Evolutionary conservation across 64 coral and sea anemone genomes (phyloP).

Genomic region (Montipora efflorescens): DNA sequence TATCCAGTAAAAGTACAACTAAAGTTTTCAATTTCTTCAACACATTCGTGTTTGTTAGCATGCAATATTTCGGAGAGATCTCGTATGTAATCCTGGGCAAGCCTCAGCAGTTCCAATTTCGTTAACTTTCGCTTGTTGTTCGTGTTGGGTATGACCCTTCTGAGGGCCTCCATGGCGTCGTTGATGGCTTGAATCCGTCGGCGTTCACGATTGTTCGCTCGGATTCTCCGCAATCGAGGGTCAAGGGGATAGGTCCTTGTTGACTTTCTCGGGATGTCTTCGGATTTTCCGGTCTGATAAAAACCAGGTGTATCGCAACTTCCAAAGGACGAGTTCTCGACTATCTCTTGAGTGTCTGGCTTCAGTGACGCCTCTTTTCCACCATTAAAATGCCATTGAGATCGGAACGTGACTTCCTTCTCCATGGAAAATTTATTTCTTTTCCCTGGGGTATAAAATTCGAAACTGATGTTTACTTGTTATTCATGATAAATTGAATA

Average conservation of each 20-base stretch:
- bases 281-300: neutral
- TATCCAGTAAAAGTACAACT: neutral
- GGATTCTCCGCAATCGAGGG: constrained; percentile 67
- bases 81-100: constrained; percentile 90
- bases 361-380: neutral
- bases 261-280: neutral
- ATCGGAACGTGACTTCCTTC: neutral
- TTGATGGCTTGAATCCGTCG: constrained; percentile 87
- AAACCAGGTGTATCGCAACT: neutral
- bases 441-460: neutral
- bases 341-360: neutral
- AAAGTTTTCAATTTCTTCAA: neutral
- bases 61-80: constrained; percentile 75
- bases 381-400: neutral
- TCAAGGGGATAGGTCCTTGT: constrained; percentile 49
- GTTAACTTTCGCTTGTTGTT: constrained; percentile 89
- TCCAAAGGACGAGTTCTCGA: neutral
- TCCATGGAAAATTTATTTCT: neutral
- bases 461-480: neutral
- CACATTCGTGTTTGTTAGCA: neutral
- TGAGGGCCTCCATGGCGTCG: constrained; percentile 85
- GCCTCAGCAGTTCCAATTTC: constrained; percentile 87
- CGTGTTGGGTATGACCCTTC: constrained; percentile 83
- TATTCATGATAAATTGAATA: neutral
- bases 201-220: constrained; percentile 90